Percentiles rank a stretch among this genome's conserved stretches.
phyloP scores from a whole-genome alignment of 2,888 invertebrate species.

The Temnothorax ravouxi region DNA sequence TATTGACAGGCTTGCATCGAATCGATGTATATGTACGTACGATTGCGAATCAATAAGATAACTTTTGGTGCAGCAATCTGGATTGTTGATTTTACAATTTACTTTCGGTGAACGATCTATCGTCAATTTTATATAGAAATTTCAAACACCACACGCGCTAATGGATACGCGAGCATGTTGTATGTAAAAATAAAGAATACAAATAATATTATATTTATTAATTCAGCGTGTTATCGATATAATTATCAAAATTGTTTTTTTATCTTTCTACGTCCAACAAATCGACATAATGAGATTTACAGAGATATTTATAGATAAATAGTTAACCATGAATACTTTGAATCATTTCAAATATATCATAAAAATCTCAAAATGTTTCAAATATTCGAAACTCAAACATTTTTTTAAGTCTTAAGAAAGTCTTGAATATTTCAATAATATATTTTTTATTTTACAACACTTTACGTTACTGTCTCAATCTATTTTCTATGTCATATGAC shows the following conservation, averaged over 20 bases:
- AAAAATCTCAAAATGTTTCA: neutral
- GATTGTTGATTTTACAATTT: slow-evolving; percentile 11
- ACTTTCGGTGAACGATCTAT: slow-evolving; percentile 26
- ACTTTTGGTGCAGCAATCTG: slow-evolving; percentile 17
- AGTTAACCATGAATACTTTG: neutral
- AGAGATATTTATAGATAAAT: neutral
- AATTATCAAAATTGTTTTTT: neutral
- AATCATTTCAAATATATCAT: neutral
- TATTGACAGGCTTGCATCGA: slow-evolving; percentile 13
- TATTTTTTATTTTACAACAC: neutral
- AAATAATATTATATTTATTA: neutral
- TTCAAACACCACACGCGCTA: neutral
- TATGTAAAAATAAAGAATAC: neutral
- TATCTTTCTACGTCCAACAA: neutral
- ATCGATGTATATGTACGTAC: neutral
- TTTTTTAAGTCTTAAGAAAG: neutral
- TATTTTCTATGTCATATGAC: neutral
- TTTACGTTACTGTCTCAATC: neutral
- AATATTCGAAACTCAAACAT: neutral
- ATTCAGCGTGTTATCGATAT: neutral
- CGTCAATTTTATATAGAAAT: slow-evolving; percentile 17
- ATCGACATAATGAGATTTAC: neutral
- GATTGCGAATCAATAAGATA: slow-evolving; percentile 2
- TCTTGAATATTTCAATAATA: neutral
- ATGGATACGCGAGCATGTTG: neutral